These are phyloP conservation scores for Tryphoninae sp. DNA, from an alignment of 2,888 invertebrate genomes.

Conservation along the genomic window DNA sequence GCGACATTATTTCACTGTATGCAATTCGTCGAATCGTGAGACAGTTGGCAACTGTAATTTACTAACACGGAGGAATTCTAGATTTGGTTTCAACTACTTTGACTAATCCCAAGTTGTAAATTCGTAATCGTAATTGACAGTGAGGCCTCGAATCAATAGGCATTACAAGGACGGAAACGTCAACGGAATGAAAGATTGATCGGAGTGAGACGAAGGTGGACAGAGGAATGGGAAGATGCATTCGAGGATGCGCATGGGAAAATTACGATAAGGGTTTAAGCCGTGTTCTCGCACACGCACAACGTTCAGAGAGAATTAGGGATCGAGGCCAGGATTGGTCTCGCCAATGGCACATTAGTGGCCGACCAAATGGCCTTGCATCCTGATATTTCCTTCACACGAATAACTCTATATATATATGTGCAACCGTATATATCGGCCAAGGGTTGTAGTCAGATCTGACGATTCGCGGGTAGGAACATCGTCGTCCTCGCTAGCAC, in stretches of 20 bases:
- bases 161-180: slow-evolving; percentile 47
- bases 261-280: slow-evolving; percentile 46
- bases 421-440: slow-evolving; percentile 22
- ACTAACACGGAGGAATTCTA: background rate
- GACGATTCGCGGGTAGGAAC: slow-evolving; percentile 18
- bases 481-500: slow-evolving; percentile 33
- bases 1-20: slow-evolving; percentile 42
- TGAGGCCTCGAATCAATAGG: slow-evolving; percentile 51
- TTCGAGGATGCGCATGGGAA: slow-evolving; percentile 39
- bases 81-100: slow-evolving; percentile 22
- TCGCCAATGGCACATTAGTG: slow-evolving; percentile 51
- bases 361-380: slow-evolving; percentile 28
- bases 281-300: background rate
- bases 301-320: slow-evolving; percentile 39
- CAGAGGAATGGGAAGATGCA: slow-evolving; percentile 26
- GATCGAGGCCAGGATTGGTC: slow-evolving; percentile 45
- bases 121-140: slow-evolving; percentile 45
- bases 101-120: slow-evolving; percentile 40
- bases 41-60: slow-evolving; percentile 48
- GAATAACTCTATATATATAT: background rate
- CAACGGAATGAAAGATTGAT: slow-evolving; percentile 15
- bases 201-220: background rate
- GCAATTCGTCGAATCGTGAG: slow-evolving; percentile 50
- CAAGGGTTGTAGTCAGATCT: slow-evolving; percentile 57
- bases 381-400: slow-evolving; percentile 8